Conservation (phyloP, 2,888 invertebrate genomes). For the Empis livida region DNA sequence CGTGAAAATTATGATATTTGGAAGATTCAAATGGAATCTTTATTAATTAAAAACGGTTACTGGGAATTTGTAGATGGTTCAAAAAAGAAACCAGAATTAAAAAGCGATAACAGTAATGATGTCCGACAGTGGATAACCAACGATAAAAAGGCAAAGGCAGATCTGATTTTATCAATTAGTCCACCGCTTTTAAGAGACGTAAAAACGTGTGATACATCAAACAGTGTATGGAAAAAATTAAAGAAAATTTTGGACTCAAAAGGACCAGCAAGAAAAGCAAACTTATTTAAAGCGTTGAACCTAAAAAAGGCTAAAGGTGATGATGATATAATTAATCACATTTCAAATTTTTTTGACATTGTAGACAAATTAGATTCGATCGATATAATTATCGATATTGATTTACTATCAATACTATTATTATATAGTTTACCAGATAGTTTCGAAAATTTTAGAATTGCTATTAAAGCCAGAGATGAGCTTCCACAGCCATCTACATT, state of each 20-base stretch:
- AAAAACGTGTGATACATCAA: slow-evolving; percentile 6
- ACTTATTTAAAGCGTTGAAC: slow-evolving; percentile 9
- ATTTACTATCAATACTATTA: slow-evolving; percentile 6
- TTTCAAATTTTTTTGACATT: slow-evolving; percentile 6
- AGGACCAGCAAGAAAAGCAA: slow-evolving; percentile 9
- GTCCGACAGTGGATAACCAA: slow-evolving; percentile 3
- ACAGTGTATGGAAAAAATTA: slow-evolving; percentile 6
- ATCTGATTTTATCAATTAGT: slow-evolving; percentile 9
- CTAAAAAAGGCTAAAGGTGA: slow-evolving; percentile 3
- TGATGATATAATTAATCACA: slow-evolving; percentile 6
- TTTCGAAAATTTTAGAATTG: slow-evolving; percentile 1
- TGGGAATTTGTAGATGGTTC: slow-evolving; percentile 1
- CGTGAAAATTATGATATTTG: slow-evolving; percentile 1
- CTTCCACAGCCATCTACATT: not conserved
- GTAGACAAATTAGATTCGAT: slow-evolving; percentile 8
- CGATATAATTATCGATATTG: slow-evolving; percentile 3
- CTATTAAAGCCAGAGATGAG: slow-evolving; percentile 7
- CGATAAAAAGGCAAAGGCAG: slow-evolving; percentile 10
- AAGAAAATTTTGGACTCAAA: slow-evolving; percentile 6
- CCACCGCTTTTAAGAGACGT: slow-evolving; percentile 9
- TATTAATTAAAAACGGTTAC: not conserved
- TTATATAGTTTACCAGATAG: slow-evolving; percentile 9
- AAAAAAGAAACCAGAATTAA: not conserved
- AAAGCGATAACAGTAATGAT: too few relatives aligned
- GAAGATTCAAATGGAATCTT: slow-evolving; percentile 1